Conservation (phyloP, 2,113 vertebrate species). For the Myotis brandtii region DNA sequence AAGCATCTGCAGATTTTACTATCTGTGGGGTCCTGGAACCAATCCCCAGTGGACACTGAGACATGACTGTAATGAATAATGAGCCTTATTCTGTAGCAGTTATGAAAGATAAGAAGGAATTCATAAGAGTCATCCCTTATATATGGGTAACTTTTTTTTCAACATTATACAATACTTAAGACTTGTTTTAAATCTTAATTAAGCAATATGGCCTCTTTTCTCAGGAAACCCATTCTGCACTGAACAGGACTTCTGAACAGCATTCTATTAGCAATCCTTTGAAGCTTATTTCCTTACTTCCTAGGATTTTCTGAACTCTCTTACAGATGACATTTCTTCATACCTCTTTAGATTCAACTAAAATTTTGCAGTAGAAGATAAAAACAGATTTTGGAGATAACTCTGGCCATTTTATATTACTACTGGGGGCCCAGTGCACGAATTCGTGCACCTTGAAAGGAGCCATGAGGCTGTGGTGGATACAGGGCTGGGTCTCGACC, state of each 20-base stretch:
- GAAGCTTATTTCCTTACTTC: neutral
- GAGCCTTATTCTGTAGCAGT: neutral
- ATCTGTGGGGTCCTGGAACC: neutral
- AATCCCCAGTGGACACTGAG: neutral
- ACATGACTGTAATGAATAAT: neutral
- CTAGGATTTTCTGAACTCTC: neutral
- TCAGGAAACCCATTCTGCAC: neutral
- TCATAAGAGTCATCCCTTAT: neutral
- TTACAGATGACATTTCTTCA: neutral
- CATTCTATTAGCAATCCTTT: neutral
- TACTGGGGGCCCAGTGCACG: too few relatives aligned
- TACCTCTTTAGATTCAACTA: neutral
- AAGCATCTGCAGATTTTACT: neutral
- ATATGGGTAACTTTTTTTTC: neutral
- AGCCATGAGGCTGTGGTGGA: too few relatives aligned
- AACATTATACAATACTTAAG: neutral
- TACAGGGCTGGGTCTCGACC: too few relatives aligned
- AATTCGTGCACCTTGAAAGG: too few relatives aligned
- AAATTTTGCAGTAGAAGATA: neutral
- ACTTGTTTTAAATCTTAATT: neutral
- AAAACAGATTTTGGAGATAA: neutral
- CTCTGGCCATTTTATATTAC: neutral
- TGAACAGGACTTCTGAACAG: neutral
- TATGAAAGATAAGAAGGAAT: neutral
- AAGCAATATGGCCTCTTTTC: neutral